Evolutionary conservation across 2,797 vertebrate species (phyloP).

Genomic region (Periparus ater): DNA sequence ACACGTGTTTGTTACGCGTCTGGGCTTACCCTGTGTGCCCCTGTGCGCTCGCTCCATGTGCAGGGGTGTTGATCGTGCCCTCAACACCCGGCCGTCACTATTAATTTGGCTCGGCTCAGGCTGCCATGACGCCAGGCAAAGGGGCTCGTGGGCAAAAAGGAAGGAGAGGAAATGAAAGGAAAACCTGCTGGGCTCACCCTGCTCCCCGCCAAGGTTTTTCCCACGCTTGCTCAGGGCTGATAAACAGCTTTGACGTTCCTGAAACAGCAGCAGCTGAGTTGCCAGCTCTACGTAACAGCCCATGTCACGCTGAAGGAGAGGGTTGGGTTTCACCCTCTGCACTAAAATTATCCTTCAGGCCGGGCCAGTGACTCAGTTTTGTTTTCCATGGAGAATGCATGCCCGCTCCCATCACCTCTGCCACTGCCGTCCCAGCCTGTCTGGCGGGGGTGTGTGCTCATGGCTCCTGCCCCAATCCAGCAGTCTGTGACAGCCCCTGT

Average conservation of each 20-base stretch:
- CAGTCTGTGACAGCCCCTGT: neutral
- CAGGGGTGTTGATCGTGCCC: neutral
- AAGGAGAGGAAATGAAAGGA: neutral
- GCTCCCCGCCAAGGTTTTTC: neutral
- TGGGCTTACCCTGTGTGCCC: neutral
- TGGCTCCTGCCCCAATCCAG: neutral
- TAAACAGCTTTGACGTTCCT: neutral
- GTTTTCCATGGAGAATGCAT: neutral
- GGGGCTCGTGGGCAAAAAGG: neutral
- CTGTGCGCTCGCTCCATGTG: rapidly evolving
- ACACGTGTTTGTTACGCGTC: rapidly evolving
- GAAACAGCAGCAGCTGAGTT: neutral
- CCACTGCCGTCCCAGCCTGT: rapidly evolving
- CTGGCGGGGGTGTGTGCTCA: neutral
- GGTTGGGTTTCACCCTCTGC: neutral
- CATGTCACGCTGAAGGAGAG: neutral
- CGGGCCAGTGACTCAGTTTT: neutral
- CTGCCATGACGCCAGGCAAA: neutral
- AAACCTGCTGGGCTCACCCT: neutral
- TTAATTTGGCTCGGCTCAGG: neutral
- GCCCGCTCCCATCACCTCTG: rapidly evolving
- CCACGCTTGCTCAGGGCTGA: neutral
- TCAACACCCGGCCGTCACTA: neutral
- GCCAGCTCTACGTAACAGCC: neutral
- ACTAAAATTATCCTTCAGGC: constrained; percentile 38